Evolutionary conservation across 1,140 invertebrate genomes (phyloP), one percentile per base, ranked within the genome.

Genomic region (Fopius arisanus): DNA sequence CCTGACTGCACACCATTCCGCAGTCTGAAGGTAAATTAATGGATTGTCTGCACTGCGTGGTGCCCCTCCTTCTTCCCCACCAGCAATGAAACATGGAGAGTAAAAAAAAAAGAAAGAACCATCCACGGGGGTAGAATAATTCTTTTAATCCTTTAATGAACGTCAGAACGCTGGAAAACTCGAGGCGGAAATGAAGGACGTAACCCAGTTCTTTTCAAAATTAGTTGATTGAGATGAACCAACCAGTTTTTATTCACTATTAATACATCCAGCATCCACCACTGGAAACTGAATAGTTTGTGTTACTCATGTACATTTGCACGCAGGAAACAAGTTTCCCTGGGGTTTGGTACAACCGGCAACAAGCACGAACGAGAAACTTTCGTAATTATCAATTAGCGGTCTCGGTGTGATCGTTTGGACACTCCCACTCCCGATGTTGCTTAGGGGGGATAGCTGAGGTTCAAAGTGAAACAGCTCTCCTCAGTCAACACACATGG

Each of bases 321-420:
- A 59, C 54, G 54, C 54, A 59, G 29, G n/a, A 65, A 37, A 65
- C 62, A 65, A 65, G 29, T 65, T 65, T 65, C 28, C 26, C n/a
- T n/a, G n/a, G 12, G 2, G 21, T 59, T 33, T 2, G 6, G 62
- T 33, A 65, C 16, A 26, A 62, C 54, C 54, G 28, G n/a, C 28
- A 33, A 33, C 62, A 10, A 21, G 65, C 67, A 62, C 43, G 43
- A 62, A 67, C 29, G 19, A 33, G 26, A 75, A 75, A 70, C 73
- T 75, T 75, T 70, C 48, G 28, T 66, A 67, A 75, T 75, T 70
- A 75, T 59, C 73, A 67, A 75, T 75, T 70, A 75, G 68, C 48
- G 62, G 73, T 70, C 33, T 70, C 28, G 68, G 26, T 70, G 41
- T 51, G 62, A 70, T 75, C 40, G 68, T 67, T 54, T 26, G 33